Evolutionary conservation across 2,888 invertebrate genomes (phyloP), one percentile per base, ranked within the genome.

Genomic region (Exocentrus adspersus): DNA sequence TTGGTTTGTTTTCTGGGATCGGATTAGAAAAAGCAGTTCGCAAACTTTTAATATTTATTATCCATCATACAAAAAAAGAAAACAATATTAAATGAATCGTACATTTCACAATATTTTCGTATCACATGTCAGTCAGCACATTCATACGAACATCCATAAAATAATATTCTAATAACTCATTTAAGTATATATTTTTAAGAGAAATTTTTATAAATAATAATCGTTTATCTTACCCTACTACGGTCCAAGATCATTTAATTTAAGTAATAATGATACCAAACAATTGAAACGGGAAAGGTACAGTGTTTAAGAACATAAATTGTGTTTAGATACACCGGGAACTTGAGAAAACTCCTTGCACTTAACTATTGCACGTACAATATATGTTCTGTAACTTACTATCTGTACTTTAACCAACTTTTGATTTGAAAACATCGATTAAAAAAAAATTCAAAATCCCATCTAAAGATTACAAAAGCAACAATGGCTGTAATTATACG

Each of bases 141-240:
- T 74, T 72, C 74, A 70, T 70, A 69, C 74, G 72, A 65, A 70
- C 75, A 71, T 67, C 62, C 72, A 68, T 66, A 67, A 73, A 75
- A 74, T 65, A 73, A 75, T 68, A 72, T 64, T 67, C 72, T 71
- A 75, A 71, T 72, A 75, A 73, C 69, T 75, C 71, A 75, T 77
- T 76, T 77, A 76, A 76, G 75, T 74, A 76, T 78, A 77, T 78
- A 76, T 76, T 77, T 77, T 77, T 78, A 80, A 79, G 77, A 79
- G 75, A 79, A 79, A 68, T 64, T 79, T 80, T 79, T 37, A 37
- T 37, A 37, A 78, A 79, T 80, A 80, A 80, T 80, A 79, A 80
- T 77, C 77, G 73, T 71, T 74, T 75, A 68, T 71, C 78, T 78
- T 78, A 80, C 60, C 73, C 76, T 77, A 79, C 73, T 76, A 78